Conservation (phyloP, 2,113 vertebrate genomes). For the Otis tarda region DNA sequence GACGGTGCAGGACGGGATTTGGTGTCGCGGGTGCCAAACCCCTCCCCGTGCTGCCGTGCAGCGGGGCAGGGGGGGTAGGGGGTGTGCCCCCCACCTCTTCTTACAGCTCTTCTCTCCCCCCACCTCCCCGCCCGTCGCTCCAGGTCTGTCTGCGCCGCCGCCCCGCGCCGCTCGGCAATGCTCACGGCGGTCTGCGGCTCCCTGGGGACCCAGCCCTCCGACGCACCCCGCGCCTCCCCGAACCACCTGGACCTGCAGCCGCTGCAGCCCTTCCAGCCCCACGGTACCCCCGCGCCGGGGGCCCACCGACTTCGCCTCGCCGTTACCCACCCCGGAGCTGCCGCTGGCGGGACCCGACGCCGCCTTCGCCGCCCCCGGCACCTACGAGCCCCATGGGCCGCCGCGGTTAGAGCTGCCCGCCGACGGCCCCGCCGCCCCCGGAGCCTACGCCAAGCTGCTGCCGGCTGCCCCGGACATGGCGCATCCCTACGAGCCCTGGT, state of each 20-base stretch:
- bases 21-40: not conserved
- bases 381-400: constrained; percentile 71
- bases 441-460: constrained; percentile 75
- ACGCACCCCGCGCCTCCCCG: constrained; percentile 74
- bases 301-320: constrained; percentile 66
- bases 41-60: not conserved
- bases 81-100: not conserved
- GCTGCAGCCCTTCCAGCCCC: constrained; percentile 75
- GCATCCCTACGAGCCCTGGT: constrained; percentile 92
- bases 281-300: constrained; percentile 58
- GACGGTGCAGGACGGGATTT: accelerated
- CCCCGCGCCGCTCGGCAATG: constrained; percentile 69
- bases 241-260: constrained; percentile 75
- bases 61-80: not conserved
- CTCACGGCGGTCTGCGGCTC: constrained; percentile 82
- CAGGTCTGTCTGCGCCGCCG: constrained; percentile 60
- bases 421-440: constrained; percentile 63
- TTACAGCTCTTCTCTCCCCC: not conserved
- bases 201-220: constrained; percentile 79
- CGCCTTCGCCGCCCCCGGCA: constrained; percentile 39
- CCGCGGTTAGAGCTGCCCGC: constrained; percentile 72
- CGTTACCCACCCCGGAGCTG: constrained; percentile 69
- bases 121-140: not conserved
- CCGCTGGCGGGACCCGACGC: constrained; percentile 70
- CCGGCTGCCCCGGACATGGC: constrained; percentile 84